A percentile compares a stretch with the other conserved stretches of the same genome.
Evolutionary conservation across 1,140 invertebrate species (phyloP).

Genomic region (Berghia stephanieae): DNA sequence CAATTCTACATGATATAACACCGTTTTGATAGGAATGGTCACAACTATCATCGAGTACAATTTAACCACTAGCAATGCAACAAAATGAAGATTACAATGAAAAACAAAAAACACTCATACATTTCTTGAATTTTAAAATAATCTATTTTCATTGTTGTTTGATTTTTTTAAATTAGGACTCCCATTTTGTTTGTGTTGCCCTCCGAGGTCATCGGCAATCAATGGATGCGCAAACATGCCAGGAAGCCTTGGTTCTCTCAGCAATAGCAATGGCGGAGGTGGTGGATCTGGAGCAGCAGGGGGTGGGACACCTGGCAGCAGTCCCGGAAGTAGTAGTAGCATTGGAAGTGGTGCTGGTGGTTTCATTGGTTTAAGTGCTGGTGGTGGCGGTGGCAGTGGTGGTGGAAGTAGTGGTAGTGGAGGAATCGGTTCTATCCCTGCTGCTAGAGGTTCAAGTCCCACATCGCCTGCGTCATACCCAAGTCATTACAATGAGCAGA

Average conservation of each 20-base stretch:
- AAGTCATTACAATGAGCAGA: slow-evolving; percentile 72
- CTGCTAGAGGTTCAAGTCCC: slow-evolving; percentile 28
- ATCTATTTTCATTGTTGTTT: background rate
- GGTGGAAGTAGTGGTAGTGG: background rate
- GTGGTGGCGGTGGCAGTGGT: background rate
- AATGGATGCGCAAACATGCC: too few relatives aligned
- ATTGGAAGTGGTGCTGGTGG: background rate
- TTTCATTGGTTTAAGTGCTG: background rate
- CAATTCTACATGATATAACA: background rate
- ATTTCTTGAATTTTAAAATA: background rate
- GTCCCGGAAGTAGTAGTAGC: background rate
- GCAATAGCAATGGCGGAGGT: slow-evolving; percentile 8
- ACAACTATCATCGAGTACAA: background rate
- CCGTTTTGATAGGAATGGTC: background rate
- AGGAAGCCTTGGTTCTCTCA: too few relatives aligned
- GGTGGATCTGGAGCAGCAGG: too few relatives aligned
- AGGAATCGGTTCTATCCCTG: slow-evolving; percentile 43
- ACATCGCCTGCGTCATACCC: background rate
- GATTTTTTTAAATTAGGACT: slow-evolving; percentile 41
- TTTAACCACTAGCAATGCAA: background rate
- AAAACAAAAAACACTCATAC: background rate
- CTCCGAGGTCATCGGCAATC: slow-evolving; percentile 11
- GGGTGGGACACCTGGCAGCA: too few relatives aligned
- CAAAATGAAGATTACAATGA: slow-evolving; percentile 24
- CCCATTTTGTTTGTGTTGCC: slow-evolving; percentile 47